Conservation (phyloP, 2,888 invertebrate species). For the Apotomis betuletana region DNA sequence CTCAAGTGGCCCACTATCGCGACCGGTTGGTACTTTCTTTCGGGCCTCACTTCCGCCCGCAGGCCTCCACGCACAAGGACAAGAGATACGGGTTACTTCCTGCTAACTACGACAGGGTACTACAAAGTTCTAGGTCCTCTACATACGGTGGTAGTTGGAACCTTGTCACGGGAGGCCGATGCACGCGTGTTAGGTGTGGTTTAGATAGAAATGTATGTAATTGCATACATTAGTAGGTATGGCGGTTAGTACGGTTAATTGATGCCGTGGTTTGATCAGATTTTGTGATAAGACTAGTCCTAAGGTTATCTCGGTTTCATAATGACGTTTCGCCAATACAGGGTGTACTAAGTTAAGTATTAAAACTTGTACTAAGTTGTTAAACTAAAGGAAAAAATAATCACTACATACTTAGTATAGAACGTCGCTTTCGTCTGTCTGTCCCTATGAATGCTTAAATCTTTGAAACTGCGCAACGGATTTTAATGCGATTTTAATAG, state of each 20-base stretch:
- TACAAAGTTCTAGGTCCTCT: background rate
- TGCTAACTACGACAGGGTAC: background rate
- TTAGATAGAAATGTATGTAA: constrained; percentile 7
- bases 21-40: constrained; percentile 83
- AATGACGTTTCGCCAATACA: too few relatives aligned
- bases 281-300: background rate
- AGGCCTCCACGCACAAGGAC: constrained; percentile 67
- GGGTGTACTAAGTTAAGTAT: too few relatives aligned
- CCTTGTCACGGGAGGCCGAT: background rate
- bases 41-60: constrained; percentile 79
- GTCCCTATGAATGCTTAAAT: too few relatives aligned
- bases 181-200: background rate
- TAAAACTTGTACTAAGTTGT: too few relatives aligned
- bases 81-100: constrained; percentile 47
- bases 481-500: too few relatives aligned
- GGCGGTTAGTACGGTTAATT: background rate
- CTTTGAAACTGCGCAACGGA: too few relatives aligned
- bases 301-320: too few relatives aligned
- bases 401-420: too few relatives aligned
- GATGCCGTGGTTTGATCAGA: background rate
- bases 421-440: too few relatives aligned
- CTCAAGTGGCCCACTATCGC: constrained; percentile 72
- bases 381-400: too few relatives aligned
- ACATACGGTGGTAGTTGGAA: background rate
- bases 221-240: constrained; percentile 10